Evolutionary conservation across 2,797 vertebrate genomes (phyloP).

Genomic region (Holocentrus rufus): DNA sequence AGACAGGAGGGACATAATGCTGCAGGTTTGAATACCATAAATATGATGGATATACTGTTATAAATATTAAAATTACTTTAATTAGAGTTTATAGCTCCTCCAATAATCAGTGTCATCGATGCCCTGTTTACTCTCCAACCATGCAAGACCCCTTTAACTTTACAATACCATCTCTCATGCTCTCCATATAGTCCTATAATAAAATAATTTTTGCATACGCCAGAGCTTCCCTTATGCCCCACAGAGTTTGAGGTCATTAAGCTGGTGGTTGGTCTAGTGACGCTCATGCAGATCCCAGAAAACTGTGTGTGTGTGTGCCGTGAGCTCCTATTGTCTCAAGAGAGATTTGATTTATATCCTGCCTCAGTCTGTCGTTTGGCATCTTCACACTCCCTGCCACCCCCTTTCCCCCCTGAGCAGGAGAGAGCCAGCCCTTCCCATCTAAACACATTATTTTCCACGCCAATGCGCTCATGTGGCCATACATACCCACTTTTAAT

Average conservation of each 20-base stretch:
- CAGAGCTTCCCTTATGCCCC: constrained; percentile 21
- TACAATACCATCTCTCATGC: background rate
- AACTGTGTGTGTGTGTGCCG: constrained; percentile 35
- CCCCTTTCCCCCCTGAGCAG: constrained; percentile 59
- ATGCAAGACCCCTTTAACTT: too few species aligned
- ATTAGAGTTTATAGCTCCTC: too few species aligned
- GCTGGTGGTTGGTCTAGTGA: constrained; percentile 56
- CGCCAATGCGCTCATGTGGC: constrained; percentile 48
- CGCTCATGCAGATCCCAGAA: constrained; percentile 51
- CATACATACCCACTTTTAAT: constrained; percentile 57
- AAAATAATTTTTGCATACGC: constrained; percentile 40
- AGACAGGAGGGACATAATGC: too few species aligned
- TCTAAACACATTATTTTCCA: constrained; percentile 75
- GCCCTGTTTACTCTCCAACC: too few species aligned
- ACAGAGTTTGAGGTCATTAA: constrained; percentile 64
- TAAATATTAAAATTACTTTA: too few species aligned
- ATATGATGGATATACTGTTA: too few species aligned
- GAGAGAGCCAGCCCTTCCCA: constrained; percentile 60
- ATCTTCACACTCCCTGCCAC: constrained; percentile 68
- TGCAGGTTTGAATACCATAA: too few species aligned
- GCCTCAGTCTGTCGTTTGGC: constrained; percentile 76
- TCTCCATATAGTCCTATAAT: constrained; percentile 36
- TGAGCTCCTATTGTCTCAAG: constrained; percentile 67
- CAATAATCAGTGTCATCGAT: too few species aligned
- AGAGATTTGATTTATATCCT: constrained; percentile 79